Base-by-base conservation (phyloP, 2,113 vertebrate genomes). In the Montifringilla adamsi region DNA sequence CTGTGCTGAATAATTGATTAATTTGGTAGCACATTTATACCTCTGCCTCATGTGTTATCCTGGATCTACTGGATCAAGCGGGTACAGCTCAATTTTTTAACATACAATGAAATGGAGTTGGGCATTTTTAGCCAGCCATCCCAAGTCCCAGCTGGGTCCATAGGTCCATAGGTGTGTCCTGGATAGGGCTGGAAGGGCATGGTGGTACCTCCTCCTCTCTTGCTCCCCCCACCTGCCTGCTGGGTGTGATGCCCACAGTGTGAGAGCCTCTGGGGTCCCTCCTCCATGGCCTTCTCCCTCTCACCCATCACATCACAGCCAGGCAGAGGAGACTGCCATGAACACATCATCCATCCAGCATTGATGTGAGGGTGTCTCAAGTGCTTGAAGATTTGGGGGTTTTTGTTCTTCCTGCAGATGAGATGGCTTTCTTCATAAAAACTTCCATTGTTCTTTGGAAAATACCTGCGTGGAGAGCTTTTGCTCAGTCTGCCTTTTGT, bases 331-430 rank as follows among this genome's bases (percentile, higher is more conserved):
- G 22, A 39, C 27, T 88, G 21, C 33, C 66, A 56, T 1, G 2
- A 60, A 10, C 44, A 44, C 1, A 1, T 28, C 24, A 53, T 4
- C 21, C 49, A 55, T 6, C 35, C 0, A 0, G 49, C n/a, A 35
- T 20, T 47, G 62, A 8, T 8, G 28, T 18, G 9, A n/a, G 20
- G 13, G 4, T 39, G 5, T 41, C 70, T 53, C 39, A 68, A n/a
- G 16, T 18, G 11, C 24, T 68, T 60, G 46, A 41, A 15, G 5
- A 10, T 53, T 31, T 53, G 5, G 33, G 3, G 2, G 0, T 50
- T 58, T 75, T 46, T 33, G 28, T 55, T 85, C 49, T 79, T 79
- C 23, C 44, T 31, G n/a, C 6, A 39, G 37, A 18, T 17, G 12
- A 30, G 13, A 49, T 15, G 11, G 4, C 6, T 63, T 93, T 49